These are phyloP conservation scores for Catharus minimus DNA, from an alignment of 2,113 vertebrate genomes.

Conservation along the genomic window DNA sequence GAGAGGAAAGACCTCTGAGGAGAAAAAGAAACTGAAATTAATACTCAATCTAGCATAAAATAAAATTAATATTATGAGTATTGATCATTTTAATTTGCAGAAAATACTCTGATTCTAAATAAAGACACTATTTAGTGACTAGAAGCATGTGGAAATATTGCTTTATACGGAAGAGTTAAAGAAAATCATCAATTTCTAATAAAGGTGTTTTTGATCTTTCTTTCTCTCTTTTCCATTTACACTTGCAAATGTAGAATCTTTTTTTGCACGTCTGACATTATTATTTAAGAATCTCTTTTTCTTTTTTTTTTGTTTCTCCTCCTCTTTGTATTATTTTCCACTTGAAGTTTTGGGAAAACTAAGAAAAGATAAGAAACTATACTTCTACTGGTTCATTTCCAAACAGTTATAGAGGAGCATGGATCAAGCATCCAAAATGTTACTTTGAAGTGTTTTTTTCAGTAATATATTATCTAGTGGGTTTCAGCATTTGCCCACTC, in stretches of 20 bases:
- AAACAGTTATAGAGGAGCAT: background rate
- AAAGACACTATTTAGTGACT: background rate
- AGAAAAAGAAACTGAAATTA: background rate
- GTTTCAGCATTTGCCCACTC: background rate
- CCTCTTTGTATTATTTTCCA: background rate
- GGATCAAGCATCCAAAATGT: background rate
- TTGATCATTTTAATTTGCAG: background rate
- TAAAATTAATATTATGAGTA: background rate
- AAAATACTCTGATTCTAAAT: background rate
- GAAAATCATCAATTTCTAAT: background rate
- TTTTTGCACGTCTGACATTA: background rate
- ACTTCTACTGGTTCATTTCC: background rate
- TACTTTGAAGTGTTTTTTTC: background rate
- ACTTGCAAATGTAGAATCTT: background rate
- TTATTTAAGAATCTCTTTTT: background rate
- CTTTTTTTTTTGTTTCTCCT: no score
- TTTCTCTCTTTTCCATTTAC: background rate
- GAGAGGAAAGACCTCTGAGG: background rate
- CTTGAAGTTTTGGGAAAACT: background rate
- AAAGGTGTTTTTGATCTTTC: background rate
- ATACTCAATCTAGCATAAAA: background rate
- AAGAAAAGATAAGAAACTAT: background rate
- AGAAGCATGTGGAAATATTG: background rate
- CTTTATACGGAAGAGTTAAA: background rate
- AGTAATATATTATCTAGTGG: background rate